Evolutionary conservation across 2,113 vertebrate species (phyloP).

Genomic region (Glareola pratincola): DNA sequence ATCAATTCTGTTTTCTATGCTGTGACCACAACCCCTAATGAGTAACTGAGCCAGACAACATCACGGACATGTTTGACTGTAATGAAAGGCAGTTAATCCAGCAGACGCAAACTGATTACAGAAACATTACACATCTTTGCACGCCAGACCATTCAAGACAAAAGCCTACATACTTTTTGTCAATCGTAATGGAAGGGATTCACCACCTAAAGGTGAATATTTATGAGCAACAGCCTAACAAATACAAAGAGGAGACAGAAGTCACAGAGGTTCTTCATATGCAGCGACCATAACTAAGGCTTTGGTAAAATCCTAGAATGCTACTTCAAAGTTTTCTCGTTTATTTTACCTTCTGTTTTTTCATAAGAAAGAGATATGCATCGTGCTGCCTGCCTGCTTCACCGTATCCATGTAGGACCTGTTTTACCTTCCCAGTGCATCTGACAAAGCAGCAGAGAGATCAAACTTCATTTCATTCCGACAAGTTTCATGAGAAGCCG

Average conservation of each 20-base stretch:
- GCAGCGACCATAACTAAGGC: background rate
- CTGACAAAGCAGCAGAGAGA: background rate
- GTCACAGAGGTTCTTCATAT: background rate
- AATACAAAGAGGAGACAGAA: background rate
- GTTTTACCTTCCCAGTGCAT: background rate
- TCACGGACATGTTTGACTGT: rapidly evolving
- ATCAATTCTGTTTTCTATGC: background rate
- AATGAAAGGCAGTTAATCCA: background rate
- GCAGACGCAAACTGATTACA: background rate
- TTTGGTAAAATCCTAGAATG: background rate
- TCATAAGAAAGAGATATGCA: background rate
- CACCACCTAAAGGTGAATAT: background rate
- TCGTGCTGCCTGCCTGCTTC: slow-evolving; percentile 4
- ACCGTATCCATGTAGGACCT: background rate
- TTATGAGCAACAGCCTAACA: background rate
- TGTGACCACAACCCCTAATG: background rate
- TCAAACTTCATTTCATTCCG: slow-evolving; percentile 38
- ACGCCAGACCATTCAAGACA: background rate
- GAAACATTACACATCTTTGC: background rate
- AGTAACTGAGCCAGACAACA: background rate
- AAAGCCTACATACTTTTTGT: background rate
- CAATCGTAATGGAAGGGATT: background rate
- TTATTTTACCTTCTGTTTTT: background rate
- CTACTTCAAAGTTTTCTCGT: background rate
- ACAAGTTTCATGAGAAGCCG: slow-evolving; percentile 28